Base-by-base conservation (phyloP, 2,888 invertebrate species). In the Drosophila mimetica region DNA sequence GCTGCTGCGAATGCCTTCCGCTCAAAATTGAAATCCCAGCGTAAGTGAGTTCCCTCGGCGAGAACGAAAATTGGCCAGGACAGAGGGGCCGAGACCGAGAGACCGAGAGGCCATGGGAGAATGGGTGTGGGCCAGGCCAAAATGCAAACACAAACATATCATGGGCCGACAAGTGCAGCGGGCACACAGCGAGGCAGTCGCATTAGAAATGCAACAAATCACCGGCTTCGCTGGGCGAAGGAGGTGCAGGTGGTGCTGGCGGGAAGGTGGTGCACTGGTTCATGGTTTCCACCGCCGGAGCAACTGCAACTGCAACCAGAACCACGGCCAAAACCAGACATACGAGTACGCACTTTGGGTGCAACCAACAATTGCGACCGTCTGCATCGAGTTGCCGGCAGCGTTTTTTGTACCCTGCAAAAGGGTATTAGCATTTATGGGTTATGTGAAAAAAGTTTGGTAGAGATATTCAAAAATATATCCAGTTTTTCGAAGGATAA, bases 171-270 rank as follows among this genome's bases (percentile, higher is more conserved):
- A 81, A 77, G 79, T 79, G 73, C 71, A 71, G 71, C 53, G 54
- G 47, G 51, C 59, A 70, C 75, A 66, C 76, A 80, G 73, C 77
- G 79, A 74, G 81, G 77, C 84, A 76, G 79, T 73, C 84, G 82
- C 82, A 83, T 83, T 83, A 83, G 82, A 83, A 83, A 83, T 84
- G 82, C 82, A 83, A 83, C 82, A 83, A 83, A 83, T 83, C 82
- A 84, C 84, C 63, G 79, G 65, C 61, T 66, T 61, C 30, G 30
- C 30, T 30, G 30, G 30, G 30, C 11, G 79, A 13, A 1, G 6
- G 77, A 16, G 69, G 71, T 9, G 18, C 18, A 39, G 39, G 16
- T 37, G 76, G 76, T 69, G 78, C n/a, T 4, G 4, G 75, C 22
- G 66, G 70, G 71, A 69, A 64, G 39, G 54, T 28, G 53, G 37